Evolutionary conservation across 2,888 invertebrate species (phyloP).

Genomic region (Agrochola litura): DNA sequence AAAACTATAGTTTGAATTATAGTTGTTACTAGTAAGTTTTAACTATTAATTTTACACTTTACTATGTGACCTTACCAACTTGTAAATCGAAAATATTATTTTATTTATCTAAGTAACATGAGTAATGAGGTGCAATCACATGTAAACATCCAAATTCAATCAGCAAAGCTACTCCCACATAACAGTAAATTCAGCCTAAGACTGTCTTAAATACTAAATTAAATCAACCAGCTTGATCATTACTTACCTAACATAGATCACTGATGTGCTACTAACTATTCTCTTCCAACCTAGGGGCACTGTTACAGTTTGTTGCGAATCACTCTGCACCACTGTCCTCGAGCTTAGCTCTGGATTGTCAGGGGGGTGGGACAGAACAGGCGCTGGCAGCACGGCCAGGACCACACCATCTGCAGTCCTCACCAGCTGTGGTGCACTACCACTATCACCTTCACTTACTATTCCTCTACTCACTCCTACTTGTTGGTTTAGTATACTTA

Average conservation of each 20-base stretch:
- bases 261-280: constrained; percentile 84
- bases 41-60: constrained; percentile 9
- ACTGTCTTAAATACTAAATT: not conserved
- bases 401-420: constrained; percentile 88
- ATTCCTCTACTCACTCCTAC: constrained; percentile 84
- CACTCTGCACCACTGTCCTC: constrained; percentile 82
- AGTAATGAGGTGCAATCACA: constrained; percentile 9
- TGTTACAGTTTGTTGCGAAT: constrained; percentile 82
- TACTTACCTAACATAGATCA: constrained; percentile 85
- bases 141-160: not conserved
- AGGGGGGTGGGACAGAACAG: constrained; percentile 73
- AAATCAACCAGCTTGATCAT: not conserved
- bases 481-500: constrained; percentile 89
- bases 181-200: not conserved
- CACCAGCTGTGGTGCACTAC: constrained; percentile 82
- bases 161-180: constrained; percentile 19
- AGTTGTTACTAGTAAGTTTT: not conserved
- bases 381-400: constrained; percentile 84
- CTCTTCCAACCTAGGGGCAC: constrained; percentile 89
- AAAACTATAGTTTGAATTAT: not conserved
- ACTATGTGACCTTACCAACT: not conserved
- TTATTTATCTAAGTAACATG: too few relatives aligned
- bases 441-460: constrained; percentile 82
- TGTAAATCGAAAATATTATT: not conserved
- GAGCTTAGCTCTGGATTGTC: constrained; percentile 79